Conservation (phyloP, 2,797 vertebrate species). For the Channallabes apus region DNA sequence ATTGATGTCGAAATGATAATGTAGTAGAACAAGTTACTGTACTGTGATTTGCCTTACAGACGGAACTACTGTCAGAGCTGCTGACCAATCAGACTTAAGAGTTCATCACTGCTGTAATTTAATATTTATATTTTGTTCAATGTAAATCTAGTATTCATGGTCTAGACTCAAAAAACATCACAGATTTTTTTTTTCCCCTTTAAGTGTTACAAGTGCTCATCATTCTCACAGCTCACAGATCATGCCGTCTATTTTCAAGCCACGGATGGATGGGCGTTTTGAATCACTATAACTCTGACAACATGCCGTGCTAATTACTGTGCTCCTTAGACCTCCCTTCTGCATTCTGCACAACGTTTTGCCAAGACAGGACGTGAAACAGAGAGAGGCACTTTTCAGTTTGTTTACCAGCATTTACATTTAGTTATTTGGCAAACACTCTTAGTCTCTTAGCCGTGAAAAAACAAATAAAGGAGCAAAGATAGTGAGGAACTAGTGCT, state of each 20-base stretch:
- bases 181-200: background rate
- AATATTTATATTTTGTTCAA: background rate
- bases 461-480: background rate
- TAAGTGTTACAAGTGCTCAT: background rate
- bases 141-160: background rate
- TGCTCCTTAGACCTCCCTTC: slow-evolving; percentile 20
- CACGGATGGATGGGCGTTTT: slow-evolving; percentile 8
- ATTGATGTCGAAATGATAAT: background rate
- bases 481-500: background rate
- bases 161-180: background rate
- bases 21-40: background rate
- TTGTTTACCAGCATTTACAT: slow-evolving; percentile 5
- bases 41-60: background rate
- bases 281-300: background rate
- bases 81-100: background rate
- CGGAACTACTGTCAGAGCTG: background rate
- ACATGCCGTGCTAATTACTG: slow-evolving; percentile 52
- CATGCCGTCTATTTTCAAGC: background rate
- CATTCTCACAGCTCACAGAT: too few species aligned
- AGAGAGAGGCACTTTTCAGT: slow-evolving; percentile 9
- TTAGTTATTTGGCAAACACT: slow-evolving; percentile 4
- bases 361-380: background rate
- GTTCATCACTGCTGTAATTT: background rate
- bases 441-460: background rate
- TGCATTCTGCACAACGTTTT: background rate